phyloP scores from a whole-genome alignment of 2,888 invertebrate species.

The Acrobasis consociella region DNA sequence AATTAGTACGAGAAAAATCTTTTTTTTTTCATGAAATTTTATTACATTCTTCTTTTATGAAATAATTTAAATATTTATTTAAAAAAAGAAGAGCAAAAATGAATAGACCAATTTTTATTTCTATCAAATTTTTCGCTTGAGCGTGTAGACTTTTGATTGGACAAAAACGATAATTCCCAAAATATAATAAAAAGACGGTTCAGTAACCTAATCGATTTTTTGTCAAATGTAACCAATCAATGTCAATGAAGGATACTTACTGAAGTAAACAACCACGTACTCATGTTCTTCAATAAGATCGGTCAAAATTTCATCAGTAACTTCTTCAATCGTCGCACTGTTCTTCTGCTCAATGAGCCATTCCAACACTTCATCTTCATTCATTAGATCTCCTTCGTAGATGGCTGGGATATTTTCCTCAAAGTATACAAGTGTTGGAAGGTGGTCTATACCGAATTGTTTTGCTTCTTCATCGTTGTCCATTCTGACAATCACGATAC shows the following conservation, averaged over 20 bases:
- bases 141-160: too few relatives aligned
- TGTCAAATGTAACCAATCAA: too few relatives aligned
- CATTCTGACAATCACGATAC: conserved; percentile 94
- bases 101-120: too few relatives aligned
- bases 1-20: too few relatives aligned
- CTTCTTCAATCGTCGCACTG: conserved; percentile 96
- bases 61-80: too few relatives aligned
- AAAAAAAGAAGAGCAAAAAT: too few relatives aligned
- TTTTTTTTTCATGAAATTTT: too few relatives aligned
- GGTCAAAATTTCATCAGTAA: conserved; percentile 94
- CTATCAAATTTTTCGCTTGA: too few relatives aligned
- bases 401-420: conserved; percentile 95
- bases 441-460: conserved; percentile 94
- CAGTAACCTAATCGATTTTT: too few relatives aligned
- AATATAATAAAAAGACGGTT: too few relatives aligned
- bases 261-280: conserved; percentile 97
- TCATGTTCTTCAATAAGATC: conserved; percentile 94
- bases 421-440: conserved; percentile 93
- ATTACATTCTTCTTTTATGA: too few relatives aligned
- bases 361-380: conserved; percentile 95
- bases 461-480: conserved; percentile 95
- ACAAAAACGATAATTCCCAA: too few relatives aligned
- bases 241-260: conserved; percentile 74
- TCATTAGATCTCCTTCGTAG: conserved; percentile 95
- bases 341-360: conserved; percentile 95